Evolutionary conservation across 2,888 invertebrate genomes (phyloP).

Genomic region (Phoenoteleia sp.): DNA sequence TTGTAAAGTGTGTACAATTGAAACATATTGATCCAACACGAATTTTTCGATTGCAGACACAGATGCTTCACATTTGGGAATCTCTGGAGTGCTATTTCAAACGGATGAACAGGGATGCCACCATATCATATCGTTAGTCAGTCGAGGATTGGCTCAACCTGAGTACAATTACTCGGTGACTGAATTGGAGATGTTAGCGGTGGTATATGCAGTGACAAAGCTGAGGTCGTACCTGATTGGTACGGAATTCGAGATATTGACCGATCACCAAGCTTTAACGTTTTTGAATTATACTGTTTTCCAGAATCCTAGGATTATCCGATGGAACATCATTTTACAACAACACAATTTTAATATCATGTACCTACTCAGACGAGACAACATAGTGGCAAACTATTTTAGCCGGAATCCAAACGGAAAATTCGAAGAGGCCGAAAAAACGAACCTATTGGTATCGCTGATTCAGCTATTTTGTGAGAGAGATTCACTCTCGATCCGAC

Average conservation of each 20-base stretch:
- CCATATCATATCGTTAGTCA: neutral
- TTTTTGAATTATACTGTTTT: conserved; percentile 6
- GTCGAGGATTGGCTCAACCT: conserved; percentile 42
- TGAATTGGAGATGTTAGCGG: conserved; percentile 44
- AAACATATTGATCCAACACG: conserved; percentile 33
- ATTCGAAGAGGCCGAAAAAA: conserved; percentile 61
- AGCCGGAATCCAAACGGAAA: conserved; percentile 20
- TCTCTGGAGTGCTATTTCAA: conserved; percentile 70
- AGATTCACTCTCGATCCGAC: no score
- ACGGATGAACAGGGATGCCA: neutral
- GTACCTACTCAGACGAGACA: neutral
- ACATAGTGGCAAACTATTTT: conserved; percentile 55
- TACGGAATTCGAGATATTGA: conserved; percentile 11
- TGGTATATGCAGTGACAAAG: neutral
- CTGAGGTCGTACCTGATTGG: neutral
- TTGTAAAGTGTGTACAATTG: conserved; percentile 20
- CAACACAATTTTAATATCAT: neutral
- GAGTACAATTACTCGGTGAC: conserved; percentile 58
- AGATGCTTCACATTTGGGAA: conserved; percentile 54
- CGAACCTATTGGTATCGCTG: neutral
- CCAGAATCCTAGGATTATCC: conserved; percentile 1
- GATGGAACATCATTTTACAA: conserved; percentile 23
- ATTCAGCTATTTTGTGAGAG: no score
- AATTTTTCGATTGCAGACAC: conserved; percentile 64
- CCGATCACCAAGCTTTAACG: conserved; percentile 17